Conservation (phyloP, 2,888 invertebrate genomes). For the Allacma fusca region DNA sequence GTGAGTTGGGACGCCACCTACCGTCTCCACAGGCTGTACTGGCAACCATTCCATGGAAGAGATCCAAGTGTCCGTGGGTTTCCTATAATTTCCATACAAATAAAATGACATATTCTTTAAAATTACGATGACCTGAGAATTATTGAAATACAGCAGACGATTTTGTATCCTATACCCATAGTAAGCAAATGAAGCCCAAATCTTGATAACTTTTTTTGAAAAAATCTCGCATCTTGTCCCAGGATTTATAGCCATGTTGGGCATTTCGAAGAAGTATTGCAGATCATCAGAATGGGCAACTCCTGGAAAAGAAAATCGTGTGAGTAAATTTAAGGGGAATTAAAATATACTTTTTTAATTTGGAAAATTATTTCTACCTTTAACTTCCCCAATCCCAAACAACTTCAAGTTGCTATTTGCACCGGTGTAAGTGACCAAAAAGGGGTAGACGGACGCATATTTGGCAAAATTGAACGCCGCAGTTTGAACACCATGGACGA, state of each 20-base stretch:
- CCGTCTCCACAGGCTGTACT: slow-evolving; percentile 33
- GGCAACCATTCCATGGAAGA: slow-evolving; percentile 39
- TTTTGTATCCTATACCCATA: too few relatives aligned
- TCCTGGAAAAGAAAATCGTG: neutral
- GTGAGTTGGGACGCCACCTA: slow-evolving; percentile 35
- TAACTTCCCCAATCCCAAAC: slow-evolving; percentile 24
- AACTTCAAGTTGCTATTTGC: slow-evolving; percentile 25
- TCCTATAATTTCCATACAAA: too few relatives aligned
- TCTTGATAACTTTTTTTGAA: slow-evolving; percentile 42
- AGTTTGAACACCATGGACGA: slow-evolving; percentile 36
- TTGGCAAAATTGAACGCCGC: slow-evolving; percentile 41
- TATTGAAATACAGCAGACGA: too few relatives aligned
- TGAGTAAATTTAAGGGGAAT: too few relatives aligned
- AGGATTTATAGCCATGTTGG: slow-evolving; percentile 4
- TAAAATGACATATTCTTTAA: too few relatives aligned
- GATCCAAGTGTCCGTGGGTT: slow-evolving; percentile 39
- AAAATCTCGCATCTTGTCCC: slow-evolving; percentile 33
- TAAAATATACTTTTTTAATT: too few relatives aligned
- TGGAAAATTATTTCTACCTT: slow-evolving; percentile 10
- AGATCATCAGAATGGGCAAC: slow-evolving; percentile 35
- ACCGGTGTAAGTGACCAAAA: slow-evolving; percentile 25
- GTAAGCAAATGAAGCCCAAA: slow-evolving; percentile 31
- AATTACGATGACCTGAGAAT: too few relatives aligned
- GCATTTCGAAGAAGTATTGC: slow-evolving; percentile 25
- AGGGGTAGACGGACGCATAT: slow-evolving; percentile 35